These are phyloP conservation scores for Drosophila arizonae DNA, from an alignment of 1,140 invertebrate species.

Conservation along the genomic window DNA sequence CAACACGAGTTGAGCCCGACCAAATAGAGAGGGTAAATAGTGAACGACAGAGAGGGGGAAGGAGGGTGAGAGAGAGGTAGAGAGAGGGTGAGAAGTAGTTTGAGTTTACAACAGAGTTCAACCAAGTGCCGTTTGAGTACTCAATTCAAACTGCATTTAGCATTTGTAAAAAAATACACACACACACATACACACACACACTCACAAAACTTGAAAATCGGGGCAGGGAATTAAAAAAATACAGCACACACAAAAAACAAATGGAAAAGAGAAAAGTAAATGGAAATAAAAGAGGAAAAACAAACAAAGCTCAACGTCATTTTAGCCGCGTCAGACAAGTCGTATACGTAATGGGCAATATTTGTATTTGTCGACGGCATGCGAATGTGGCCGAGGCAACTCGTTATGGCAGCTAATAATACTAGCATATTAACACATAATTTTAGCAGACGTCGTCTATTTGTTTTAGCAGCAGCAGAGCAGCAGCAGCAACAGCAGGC, in stretches of 20 bases:
- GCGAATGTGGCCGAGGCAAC: constrained; percentile 33
- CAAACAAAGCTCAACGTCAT: constrained; percentile 24
- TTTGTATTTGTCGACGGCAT: constrained; percentile 31
- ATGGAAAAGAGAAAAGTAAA: not conserved
- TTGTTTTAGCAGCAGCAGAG: constrained; percentile 58
- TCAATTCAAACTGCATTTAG: constrained; percentile 62
- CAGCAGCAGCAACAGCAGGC: constrained; percentile 24
- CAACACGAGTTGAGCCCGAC: not conserved
- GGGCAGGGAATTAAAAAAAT: not conserved
- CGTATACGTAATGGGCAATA: constrained; percentile 69
- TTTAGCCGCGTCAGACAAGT: constrained; percentile 38
- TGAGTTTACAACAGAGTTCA: not conserved
- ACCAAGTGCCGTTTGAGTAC: constrained; percentile 40
- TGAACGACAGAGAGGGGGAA: not conserved
- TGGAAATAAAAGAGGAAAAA: not conserved
- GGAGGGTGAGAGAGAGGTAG: not conserved
- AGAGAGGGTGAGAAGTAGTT: not conserved
- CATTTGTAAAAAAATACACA: constrained; percentile 1
- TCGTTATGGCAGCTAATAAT: constrained; percentile 74
- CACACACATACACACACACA: constrained; percentile 20
- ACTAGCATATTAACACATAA: constrained; percentile 80
- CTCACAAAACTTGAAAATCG: constrained; percentile 38
- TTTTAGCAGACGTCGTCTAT: constrained; percentile 65
- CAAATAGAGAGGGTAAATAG: not conserved
- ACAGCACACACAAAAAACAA: constrained; percentile 5